Evolutionary conservation across 2,888 invertebrate species (phyloP), one percentile per base, ranked within the genome.

Genomic region (Latrodectus hesperus): DNA sequence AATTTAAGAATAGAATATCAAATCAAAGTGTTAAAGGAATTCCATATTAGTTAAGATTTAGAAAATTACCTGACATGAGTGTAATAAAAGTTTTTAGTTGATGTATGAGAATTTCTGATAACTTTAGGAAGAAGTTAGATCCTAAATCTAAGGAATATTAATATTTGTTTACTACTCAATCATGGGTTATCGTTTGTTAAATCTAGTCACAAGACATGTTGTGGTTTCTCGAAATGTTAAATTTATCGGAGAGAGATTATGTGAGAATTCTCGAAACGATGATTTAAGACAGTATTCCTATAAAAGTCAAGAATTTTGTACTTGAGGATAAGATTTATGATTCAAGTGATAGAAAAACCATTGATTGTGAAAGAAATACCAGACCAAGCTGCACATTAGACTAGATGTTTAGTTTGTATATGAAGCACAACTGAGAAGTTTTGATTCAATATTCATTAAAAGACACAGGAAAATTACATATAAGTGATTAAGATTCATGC

Each of bases 1-100:
- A 90, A 67, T 26, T 90, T n/a, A 68, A 89, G 52, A 90, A 90
- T 79, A 22, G 90, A 68, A 77, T 87, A 17, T 83, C 85, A 49
- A 84, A 80, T 64, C 64, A 77, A 71, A 53, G 68, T 17, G 51
- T 67, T 64, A 70, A 77, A 22, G 70, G 17, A 16, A 88, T 89
- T 17, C 89, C 90, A 12, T 89, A 53, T 82, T 83, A 90, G 67
- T 51, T 75, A 9, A 77, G 79, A 88, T 70, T 67, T 71, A 85
- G 81, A 17, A 71, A 74, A 60, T 70, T 55, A 70, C 89, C 88
- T 14, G 80, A 88, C 60, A 17, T 90, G 9, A 81, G 70, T 65
- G 77, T 88, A 53, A 53, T 90, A 26, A 65, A 84, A 38, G 73
- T 89, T 26, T 90, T 89, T 84, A 88, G 90, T 12, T 80, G 76